Conservation (phyloP, 2,113 vertebrate genomes). For the Stomatorhinus ivindoensis region DNA sequence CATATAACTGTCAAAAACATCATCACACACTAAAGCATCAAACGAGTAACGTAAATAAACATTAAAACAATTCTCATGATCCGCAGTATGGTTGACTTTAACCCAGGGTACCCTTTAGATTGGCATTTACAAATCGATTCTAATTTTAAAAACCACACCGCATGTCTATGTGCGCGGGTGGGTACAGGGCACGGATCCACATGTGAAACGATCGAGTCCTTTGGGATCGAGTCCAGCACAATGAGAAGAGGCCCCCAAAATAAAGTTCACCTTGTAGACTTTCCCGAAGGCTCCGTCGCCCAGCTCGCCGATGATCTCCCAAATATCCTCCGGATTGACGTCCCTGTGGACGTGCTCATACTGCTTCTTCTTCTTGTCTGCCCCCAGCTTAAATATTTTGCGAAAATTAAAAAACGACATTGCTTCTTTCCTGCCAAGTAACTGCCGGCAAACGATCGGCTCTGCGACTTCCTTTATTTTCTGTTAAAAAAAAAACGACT, state of each 20-base stretch:
- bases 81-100: neutral
- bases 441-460: neutral
- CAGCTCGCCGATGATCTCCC: conserved; percentile 93
- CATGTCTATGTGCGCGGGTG: neutral
- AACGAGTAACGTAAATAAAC: neutral
- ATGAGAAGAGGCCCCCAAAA: neutral
- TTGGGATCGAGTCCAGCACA: neutral
- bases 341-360: conserved; percentile 96
- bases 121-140: neutral
- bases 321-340: conserved; percentile 87
- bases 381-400: conserved; percentile 94
- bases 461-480: neutral
- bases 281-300: conserved; percentile 97
- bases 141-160: neutral
- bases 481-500: neutral
- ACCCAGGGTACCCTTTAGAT: neutral
- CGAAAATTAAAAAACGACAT: conserved; percentile 99
- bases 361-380: conserved; percentile 94
- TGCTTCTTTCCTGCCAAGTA: conserved; percentile 19
- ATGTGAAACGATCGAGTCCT: neutral
- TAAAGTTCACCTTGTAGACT: conserved; percentile 84
- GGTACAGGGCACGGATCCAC: neutral
- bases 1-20: neutral
- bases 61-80: neutral
- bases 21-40: neutral